Evolutionary conservation across 2,797 vertebrate genomes (phyloP).

Genomic region (Paratrypauchen microcephalus): DNA sequence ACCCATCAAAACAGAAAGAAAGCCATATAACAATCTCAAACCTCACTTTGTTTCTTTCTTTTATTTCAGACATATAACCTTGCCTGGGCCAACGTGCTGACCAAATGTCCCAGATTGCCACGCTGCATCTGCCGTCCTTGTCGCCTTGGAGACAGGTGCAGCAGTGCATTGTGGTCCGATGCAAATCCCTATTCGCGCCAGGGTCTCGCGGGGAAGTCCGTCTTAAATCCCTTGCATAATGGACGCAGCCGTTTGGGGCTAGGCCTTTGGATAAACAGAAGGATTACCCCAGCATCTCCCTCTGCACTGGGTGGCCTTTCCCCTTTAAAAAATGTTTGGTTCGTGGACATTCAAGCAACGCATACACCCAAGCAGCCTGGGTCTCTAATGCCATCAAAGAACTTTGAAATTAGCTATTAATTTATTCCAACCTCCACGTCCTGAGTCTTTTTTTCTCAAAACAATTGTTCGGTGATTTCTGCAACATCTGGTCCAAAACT

Average conservation of each 20-base stretch:
- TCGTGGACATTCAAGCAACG: slow-evolving; percentile 91
- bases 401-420: slow-evolving; percentile 95
- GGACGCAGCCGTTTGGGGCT: slow-evolving; percentile 90
- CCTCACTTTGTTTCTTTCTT: not conserved
- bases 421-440: slow-evolving; percentile 90
- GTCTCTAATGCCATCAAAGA: slow-evolving; percentile 99
- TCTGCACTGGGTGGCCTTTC: slow-evolving; percentile 98
- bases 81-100: not conserved
- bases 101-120: slow-evolving; percentile 39
- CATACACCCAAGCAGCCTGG: slow-evolving; percentile 84
- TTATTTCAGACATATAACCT: not conserved
- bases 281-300: slow-evolving; percentile 95
- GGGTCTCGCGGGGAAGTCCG: slow-evolving; percentile 78
- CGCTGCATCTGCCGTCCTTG: slow-evolving; percentile 56
- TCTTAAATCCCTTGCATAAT: slow-evolving; percentile 95
- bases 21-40: not conserved
- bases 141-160: slow-evolving; percentile 50
- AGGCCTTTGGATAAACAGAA: slow-evolving; percentile 95
- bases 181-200: slow-evolving; percentile 87
- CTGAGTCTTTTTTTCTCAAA: slow-evolving; percentile 62
- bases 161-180: slow-evolving; percentile 86
- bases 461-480: slow-evolving; percentile 92
- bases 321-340: slow-evolving; percentile 84
- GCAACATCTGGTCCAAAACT: slow-evolving; percentile 94
- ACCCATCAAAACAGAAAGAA: not conserved